Evolutionary conservation across 2,888 invertebrate species (phyloP), one percentile per base, ranked within the genome.

Genomic region (Entomobrya multifasciata): DNA sequence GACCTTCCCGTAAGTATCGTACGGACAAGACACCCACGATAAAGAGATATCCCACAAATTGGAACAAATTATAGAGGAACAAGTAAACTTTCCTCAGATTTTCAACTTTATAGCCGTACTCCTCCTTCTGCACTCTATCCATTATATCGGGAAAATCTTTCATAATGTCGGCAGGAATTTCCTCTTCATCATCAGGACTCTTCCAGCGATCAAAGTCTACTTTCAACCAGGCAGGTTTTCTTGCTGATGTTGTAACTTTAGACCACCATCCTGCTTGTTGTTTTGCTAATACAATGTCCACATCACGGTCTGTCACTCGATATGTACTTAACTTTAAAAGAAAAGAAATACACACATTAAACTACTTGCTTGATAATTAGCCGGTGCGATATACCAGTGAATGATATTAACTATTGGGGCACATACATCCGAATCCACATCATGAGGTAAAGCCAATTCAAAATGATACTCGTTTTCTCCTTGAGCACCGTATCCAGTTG

Each of bases 171-270:
- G 95, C 94, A 17, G 93, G 94, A 91, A 94, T 92, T 11, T 95
- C 95, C 60, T 95, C 95, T 83, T 95, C 95, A 15, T 94, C 94
- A 86, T 94, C 95, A 91, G 96, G 96, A 3, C 95, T 95, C 91
- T 95, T 95, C 96, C 98, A 97, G 82, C 96, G 94, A 92, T 98
- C 97, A 93, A 98, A 98, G 93, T 98, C 98, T 90, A 98, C 95
- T 93, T 97, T 97, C 4, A 98, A 93, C 98, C 98, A 98, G 0
- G 95, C 95, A 0, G 97, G 96, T 92, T 98, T 98, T 91, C 96
- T 95, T 0, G 96, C 95, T 88, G 96, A 95, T 11, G 95, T 94
- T 0, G 95, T 96, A 20, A 98, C 93, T 72, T 98, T 93, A 0
- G 97, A 96, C 98, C 98, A 98, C 95, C 96, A 97, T 0, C 94